Conservation (phyloP, 2,888 invertebrate genomes). For the Agonopterix alstromeriana region DNA sequence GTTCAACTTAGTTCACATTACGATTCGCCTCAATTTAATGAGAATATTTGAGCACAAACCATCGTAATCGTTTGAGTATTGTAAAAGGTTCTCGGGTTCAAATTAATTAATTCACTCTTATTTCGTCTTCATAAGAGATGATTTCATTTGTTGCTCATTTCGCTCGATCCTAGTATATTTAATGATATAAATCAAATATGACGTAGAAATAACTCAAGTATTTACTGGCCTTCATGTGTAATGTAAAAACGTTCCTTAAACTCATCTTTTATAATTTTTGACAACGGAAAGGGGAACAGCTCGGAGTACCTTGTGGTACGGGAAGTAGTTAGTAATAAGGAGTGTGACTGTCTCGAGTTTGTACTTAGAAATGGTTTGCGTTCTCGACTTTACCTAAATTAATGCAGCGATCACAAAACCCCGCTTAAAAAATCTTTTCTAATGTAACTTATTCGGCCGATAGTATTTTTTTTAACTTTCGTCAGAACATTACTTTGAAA, state of each 20-base stretch:
- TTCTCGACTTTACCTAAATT: slow-evolving; percentile 29
- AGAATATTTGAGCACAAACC: slow-evolving; percentile 13
- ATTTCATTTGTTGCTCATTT: slow-evolving; percentile 59
- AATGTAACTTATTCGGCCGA: too few relatives aligned
- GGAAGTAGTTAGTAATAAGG: slow-evolving; percentile 49
- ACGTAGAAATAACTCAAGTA: slow-evolving; percentile 66
- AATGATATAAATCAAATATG: slow-evolving; percentile 51
- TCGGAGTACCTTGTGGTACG: slow-evolving; percentile 57
- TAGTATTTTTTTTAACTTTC: not conserved
- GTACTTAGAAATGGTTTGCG: slow-evolving; percentile 30
- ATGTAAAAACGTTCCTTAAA: slow-evolving; percentile 50
- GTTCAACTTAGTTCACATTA: slow-evolving; percentile 41
- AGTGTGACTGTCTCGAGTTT: slow-evolving; percentile 61
- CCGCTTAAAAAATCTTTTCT: slow-evolving; percentile 20
- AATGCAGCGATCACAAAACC: slow-evolving; percentile 30
- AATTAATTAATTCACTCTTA: slow-evolving; percentile 17
- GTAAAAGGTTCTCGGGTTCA: slow-evolving; percentile 31
- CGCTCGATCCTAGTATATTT: slow-evolving; percentile 56
- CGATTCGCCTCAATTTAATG: slow-evolving; percentile 22
- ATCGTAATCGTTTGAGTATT: not conserved
- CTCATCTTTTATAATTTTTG: slow-evolving; percentile 38
- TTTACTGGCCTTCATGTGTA: slow-evolving; percentile 65
- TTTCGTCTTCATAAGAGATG: slow-evolving; percentile 26
- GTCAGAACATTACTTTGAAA: slow-evolving; percentile 10
- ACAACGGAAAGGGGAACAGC: slow-evolving; percentile 24